Conservation (phyloP, 2,113 vertebrate genomes). For the Merops nubicus region DNA sequence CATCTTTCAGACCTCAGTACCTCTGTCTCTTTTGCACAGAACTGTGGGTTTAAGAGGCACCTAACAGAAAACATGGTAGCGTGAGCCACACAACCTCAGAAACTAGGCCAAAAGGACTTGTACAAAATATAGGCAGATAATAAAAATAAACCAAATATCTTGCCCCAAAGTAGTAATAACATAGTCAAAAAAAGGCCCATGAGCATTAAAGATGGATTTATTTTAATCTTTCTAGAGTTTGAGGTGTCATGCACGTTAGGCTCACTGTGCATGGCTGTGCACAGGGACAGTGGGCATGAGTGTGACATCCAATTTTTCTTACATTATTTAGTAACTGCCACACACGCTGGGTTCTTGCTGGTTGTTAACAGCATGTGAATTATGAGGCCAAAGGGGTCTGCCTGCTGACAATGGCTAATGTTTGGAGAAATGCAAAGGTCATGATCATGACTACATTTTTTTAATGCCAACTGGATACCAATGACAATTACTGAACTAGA, state of each 20-base stretch:
- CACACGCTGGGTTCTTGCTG: slow-evolving; percentile 46
- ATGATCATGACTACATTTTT: slow-evolving; percentile 29
- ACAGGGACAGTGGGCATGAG: neutral
- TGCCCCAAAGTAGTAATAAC: neutral
- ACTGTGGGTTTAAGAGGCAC: neutral
- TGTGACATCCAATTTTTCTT: slow-evolving; percentile 30
- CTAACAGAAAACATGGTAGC: neutral
- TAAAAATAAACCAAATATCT: neutral
- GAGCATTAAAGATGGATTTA: neutral
- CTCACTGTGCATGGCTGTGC: neutral
- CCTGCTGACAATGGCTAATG: slow-evolving; percentile 41
- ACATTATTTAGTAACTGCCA: slow-evolving; percentile 40
- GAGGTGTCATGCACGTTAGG: neutral
- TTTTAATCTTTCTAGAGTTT: neutral
- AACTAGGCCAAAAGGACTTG: neutral
- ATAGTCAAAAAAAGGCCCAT: accelerated
- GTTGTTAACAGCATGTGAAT: slow-evolving; percentile 61
- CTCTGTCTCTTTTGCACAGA: neutral
- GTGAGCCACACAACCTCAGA: neutral
- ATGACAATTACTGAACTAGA: slow-evolving; percentile 5
- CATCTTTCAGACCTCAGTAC: neutral
- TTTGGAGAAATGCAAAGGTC: slow-evolving; percentile 65
- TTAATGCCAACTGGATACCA: neutral
- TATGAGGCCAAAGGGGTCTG: slow-evolving; percentile 57
- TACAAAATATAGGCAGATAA: neutral